These are phyloP conservation scores for Oncopodura yosiiana DNA, from an alignment of 1,140 invertebrate species.

Conservation along the genomic window DNA sequence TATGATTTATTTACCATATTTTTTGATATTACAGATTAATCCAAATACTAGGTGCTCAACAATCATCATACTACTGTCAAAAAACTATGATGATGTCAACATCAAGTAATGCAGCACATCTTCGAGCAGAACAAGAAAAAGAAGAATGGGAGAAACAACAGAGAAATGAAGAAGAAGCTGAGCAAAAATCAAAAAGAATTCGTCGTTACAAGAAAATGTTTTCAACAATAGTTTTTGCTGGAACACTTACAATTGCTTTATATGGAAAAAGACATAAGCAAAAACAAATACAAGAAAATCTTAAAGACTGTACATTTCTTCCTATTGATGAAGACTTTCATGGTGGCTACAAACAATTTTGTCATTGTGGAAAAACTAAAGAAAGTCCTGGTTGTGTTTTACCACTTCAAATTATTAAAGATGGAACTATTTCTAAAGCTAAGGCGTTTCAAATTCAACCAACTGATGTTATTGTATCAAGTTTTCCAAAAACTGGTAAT, in stretches of 20 bases:
- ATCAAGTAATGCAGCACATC: too few relatives aligned
- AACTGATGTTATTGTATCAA: slow-evolving; percentile 28
- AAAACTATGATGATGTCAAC: too few relatives aligned
- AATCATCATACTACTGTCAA: too few relatives aligned
- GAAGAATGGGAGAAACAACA: slow-evolving; percentile 14
- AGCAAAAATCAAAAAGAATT: background rate
- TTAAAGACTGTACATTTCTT: slow-evolving; percentile 11
- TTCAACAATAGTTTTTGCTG: slow-evolving; percentile 20
- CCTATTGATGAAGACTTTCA: slow-evolving; percentile 17
- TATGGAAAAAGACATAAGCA: slow-evolving; percentile 7
- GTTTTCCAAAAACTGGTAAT: slow-evolving; percentile 33
- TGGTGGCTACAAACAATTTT: slow-evolving; percentile 17
- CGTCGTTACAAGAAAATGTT: slow-evolving; percentile 29
- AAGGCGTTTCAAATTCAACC: slow-evolving; percentile 3
- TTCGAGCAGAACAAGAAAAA: background rate
- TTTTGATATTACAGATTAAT: too few relatives aligned
- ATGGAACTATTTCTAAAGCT: slow-evolving; percentile 24
- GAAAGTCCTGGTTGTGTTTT: slow-evolving; percentile 11
- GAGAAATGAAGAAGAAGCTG: slow-evolving; percentile 14
- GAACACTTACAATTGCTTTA: slow-evolving; percentile 9
- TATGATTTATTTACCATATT: too few relatives aligned
- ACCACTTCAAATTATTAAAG: slow-evolving; percentile 17
- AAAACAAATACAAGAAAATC: slow-evolving; percentile 12
- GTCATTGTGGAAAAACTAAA: background rate
- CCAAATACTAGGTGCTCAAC: too few relatives aligned